Percentiles rank a stretch among this genome's conserved stretches.
phyloP scores from a whole-genome alignment of 2,113 vertebrate species.

The Cygnus buccinator region DNA sequence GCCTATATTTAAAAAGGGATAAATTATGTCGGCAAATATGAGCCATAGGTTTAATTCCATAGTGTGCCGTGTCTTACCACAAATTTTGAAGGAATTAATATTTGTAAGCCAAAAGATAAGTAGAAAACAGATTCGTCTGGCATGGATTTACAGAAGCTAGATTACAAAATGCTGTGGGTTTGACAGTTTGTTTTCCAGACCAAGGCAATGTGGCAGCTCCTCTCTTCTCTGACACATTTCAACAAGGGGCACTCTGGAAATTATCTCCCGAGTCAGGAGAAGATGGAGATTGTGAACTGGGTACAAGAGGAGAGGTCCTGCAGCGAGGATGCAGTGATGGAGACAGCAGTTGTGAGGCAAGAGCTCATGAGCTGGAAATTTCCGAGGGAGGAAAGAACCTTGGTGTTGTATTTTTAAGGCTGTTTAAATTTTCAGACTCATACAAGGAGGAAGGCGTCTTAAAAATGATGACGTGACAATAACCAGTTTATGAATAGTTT shows the following conservation, averaged over 20 bases:
- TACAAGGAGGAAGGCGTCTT: neutral
- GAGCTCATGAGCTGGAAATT: neutral
- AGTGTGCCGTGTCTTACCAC: neutral
- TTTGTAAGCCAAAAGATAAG: neutral
- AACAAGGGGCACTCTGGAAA: neutral
- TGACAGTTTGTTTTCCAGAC: neutral
- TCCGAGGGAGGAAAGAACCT: neutral
- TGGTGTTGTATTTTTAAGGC: neutral
- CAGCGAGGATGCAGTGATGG: neutral
- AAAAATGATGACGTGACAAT: neutral
- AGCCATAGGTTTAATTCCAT: neutral
- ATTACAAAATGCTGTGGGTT: neutral
- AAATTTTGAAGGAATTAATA: neutral
- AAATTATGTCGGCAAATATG: neutral
- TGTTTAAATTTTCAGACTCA: neutral
- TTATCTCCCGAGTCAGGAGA: neutral
- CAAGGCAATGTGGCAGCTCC: neutral
- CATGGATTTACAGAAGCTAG: neutral
- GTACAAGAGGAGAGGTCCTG: neutral
- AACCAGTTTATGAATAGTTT: neutral
- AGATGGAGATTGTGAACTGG: neutral
- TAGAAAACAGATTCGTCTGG: neutral
- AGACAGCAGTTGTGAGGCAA: neutral
- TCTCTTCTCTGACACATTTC: neutral
- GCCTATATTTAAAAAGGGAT: neutral